These are phyloP conservation scores for Caracal caracal DNA, from an alignment of 2,113 vertebrate species.

Conservation along the genomic window DNA sequence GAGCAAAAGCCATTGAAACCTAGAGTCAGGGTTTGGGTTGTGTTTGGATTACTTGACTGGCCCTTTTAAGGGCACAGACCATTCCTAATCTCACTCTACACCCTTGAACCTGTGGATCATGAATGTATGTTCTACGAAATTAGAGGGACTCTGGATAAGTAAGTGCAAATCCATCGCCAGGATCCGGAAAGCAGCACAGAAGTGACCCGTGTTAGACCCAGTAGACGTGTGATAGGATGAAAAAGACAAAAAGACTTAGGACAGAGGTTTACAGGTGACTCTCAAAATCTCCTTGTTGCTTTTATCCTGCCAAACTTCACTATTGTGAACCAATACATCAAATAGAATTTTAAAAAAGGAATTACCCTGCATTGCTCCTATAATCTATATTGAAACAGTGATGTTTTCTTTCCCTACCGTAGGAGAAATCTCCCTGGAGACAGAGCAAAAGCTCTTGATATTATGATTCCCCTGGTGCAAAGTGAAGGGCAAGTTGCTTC, in stretches of 20 bases:
- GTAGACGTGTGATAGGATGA: neutral
- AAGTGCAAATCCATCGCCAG: neutral
- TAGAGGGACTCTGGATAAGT: neutral
- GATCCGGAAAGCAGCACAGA: neutral
- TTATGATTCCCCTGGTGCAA: slow-evolving; percentile 96
- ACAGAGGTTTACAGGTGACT: neutral
- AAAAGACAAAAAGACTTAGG: neutral
- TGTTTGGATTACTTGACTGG: neutral
- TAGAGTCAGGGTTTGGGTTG: neutral
- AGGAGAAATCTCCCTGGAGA: slow-evolving; percentile 96
- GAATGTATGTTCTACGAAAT: neutral
- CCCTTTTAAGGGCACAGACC: neutral
- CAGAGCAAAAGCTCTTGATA: slow-evolving; percentile 94
- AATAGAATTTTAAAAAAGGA: neutral
- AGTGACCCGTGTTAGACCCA: neutral
- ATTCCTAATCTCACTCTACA: neutral
- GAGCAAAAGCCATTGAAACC: slow-evolving; percentile 12
- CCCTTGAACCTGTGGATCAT: neutral
- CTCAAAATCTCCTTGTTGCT: neutral
- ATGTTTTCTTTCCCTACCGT: slow-evolving; percentile 37
- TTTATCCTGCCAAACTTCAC: slow-evolving; percentile 31
- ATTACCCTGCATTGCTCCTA: neutral
- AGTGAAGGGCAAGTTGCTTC: slow-evolving; percentile 95
- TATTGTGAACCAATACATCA: neutral
- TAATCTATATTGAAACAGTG: slow-evolving; percentile 17